Percentiles rank a stretch among this genome's conserved stretches.
Evolutionary conservation across 2,113 vertebrate genomes (phyloP).

Genomic region (Bambusicola thoracicus): DNA sequence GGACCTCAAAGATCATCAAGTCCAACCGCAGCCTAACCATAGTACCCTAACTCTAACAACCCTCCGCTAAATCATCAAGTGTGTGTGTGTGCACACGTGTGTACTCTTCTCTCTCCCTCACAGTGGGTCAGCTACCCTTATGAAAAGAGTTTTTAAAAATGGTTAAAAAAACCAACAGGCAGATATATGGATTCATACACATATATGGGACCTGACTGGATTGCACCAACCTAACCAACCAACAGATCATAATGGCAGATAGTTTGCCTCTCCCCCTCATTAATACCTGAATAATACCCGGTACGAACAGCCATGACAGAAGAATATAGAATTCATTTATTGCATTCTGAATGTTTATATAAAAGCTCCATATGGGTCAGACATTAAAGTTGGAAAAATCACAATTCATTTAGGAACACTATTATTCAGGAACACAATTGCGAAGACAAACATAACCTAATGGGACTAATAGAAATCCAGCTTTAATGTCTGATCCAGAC

Average conservation of each 20-base stretch:
- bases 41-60: no score
- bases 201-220: neutral
- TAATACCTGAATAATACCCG: neutral
- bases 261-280: neutral
- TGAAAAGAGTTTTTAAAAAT: neutral
- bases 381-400: neutral
- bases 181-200: rapidly evolving
- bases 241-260: neutral
- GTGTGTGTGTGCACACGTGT: rapidly evolving
- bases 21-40: no score
- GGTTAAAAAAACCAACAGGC: neutral
- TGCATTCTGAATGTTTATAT: neutral
- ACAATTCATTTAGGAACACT: neutral
- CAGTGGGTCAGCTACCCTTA: neutral
- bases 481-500: neutral
- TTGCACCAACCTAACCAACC: neutral
- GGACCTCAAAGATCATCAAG: no score
- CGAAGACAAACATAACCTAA: neutral
- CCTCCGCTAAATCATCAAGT: no score
- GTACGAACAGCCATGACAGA: neutral
- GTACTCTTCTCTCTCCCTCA: neutral
- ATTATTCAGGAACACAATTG: neutral
- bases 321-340: neutral
- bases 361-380: neutral
- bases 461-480: neutral